Evolutionary conservation across 2,113 vertebrate species (phyloP), one percentile per base, ranked within the genome.

Genomic region (Syngnathoides biaculeatus): DNA sequence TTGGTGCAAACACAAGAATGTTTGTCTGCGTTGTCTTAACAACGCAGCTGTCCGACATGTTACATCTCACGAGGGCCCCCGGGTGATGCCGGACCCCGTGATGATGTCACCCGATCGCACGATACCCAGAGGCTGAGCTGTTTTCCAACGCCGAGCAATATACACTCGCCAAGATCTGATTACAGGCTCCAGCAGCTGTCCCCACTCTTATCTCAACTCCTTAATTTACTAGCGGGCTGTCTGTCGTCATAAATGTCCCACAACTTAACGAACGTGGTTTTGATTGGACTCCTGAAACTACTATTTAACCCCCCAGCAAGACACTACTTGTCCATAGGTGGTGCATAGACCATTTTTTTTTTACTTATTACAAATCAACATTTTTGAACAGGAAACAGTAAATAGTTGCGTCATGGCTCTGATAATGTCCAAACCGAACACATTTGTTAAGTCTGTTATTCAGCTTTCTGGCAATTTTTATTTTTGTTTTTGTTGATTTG

Each of bases 101-200:
- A 66, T 83, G 84, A 86, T 81, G 84, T 83, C 84, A 85, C 50
- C 40, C 65, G 68, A 65, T 69, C n/a, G 77, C 77, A 78, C 70
- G 73, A 82, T 80, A 83, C 72, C 69, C 26, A 60, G 47, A 71
- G 52, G 65, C 77, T 1, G 67, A 74, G 79, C 78, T 77, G 78
- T 88, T 84, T 86, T 82, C 80, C 80, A 7, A 61, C 75, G 75
- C 20, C 5, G 45, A 7, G 45, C 45, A 7, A 8, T 15, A 17
- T 1, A 72, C 69, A 80, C 73, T 67, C 8, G 5, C 68, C 56
- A 69, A 71, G 79, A 81, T 89, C 82, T 55, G 60, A 72, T 87
- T 88, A 84, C 84, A n/a, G 67, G 53, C 71, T 48, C 2, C 20
- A 62, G 73, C 84, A 83, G 85, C 79, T 87, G 84, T 83, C 76